Evolutionary conservation across 2,113 vertebrate genomes (phyloP).

Genomic region (Semicossyphus pulcher): DNA sequence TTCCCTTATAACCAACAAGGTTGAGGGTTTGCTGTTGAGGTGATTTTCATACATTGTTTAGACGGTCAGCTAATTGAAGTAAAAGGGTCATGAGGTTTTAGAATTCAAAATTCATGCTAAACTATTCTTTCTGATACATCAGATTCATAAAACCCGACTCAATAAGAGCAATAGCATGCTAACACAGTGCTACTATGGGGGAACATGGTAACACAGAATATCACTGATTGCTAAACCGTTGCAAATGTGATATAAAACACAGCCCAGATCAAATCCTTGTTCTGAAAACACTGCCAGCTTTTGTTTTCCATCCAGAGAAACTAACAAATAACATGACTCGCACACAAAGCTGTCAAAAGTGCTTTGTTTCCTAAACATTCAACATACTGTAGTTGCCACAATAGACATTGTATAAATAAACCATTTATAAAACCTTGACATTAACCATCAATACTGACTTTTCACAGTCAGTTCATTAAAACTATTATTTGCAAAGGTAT

Average conservation of each 20-base stretch:
- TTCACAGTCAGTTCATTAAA: no score
- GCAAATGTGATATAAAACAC: conserved; percentile 42
- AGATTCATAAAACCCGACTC: background rate
- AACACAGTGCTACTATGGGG: background rate
- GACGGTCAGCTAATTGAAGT: background rate
- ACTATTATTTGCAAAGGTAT: no score
- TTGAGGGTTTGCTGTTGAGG: background rate
- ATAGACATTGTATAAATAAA: background rate
- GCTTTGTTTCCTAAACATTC: background rate
- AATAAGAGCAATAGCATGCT: background rate
- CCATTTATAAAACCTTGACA: no score
- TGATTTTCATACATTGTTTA: conserved; percentile 4
- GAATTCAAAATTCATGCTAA: background rate
- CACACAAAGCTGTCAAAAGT: background rate
- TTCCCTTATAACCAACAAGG: background rate
- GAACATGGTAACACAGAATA: conserved; percentile 37
- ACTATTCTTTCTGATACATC: background rate
- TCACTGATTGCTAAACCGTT: conserved; percentile 39
- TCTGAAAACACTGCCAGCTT: background rate
- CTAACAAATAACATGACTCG: conserved; percentile 13
- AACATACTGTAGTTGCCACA: background rate
- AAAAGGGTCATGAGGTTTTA: background rate
- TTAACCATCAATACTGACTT: no score
- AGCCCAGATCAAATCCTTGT: conserved; percentile 6
- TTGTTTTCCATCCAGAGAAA: conserved; percentile 10